phyloP scores from a whole-genome alignment of 2,113 vertebrate species.

The Xiphophorus hellerii region DNA sequence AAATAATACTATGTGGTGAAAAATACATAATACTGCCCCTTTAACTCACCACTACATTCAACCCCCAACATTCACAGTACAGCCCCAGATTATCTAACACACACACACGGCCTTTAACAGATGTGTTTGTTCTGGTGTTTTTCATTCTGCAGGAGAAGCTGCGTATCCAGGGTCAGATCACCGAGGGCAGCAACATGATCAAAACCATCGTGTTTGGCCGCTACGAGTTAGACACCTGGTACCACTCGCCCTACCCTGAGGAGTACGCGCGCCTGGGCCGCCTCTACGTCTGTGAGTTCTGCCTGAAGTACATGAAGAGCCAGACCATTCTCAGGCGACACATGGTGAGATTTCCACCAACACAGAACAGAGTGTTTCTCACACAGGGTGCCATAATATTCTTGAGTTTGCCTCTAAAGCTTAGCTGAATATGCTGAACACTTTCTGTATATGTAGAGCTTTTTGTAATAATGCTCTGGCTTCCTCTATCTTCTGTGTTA shows the following conservation, averaged over 20 bases:
- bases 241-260: conserved; percentile 98
- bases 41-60: not conserved
- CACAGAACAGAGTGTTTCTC: not conserved
- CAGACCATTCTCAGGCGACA: conserved; percentile 96
- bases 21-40: too few relatives aligned
- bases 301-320: conserved; percentile 99
- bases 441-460: not conserved
- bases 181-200: conserved; percentile 98
- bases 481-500: conserved; percentile 11
- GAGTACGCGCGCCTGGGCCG: conserved; percentile 96
- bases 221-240: conserved; percentile 98
- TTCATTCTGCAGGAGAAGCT: conserved; percentile 87
- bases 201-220: conserved; percentile 98
- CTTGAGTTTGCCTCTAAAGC: not conserved
- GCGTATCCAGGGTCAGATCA: conserved; percentile 96
- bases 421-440: not conserved
- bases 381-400: too few relatives aligned
- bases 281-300: conserved; percentile 98
- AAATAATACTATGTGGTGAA: too few relatives aligned
- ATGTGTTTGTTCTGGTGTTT: not conserved
- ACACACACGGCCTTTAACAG: not conserved
- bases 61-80: not conserved
- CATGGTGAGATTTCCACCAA: conserved; percentile 83
- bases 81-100: not conserved
- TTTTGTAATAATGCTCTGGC: not conserved